Percentiles rank a stretch among this genome's conserved stretches.
phyloP scores from a whole-genome alignment of 2,888 invertebrate genomes.

The Nemurella pictetii region DNA sequence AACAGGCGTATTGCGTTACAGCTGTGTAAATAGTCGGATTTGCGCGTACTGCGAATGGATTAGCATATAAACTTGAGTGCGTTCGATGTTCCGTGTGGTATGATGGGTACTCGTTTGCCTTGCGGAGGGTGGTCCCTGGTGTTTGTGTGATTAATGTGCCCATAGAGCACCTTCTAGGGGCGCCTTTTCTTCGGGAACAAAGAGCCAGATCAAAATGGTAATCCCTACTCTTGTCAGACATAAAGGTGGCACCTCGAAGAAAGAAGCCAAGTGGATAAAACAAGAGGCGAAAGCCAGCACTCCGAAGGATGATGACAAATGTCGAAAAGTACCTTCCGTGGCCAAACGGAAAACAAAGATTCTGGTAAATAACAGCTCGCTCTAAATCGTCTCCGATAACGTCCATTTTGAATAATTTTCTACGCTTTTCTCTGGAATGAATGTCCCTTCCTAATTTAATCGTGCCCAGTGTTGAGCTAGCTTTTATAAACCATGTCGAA shows the following conservation, averaged over 20 bases:
- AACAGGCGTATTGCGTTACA: not conserved
- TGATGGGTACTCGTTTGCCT: not conserved
- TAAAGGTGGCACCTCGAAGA: constrained; percentile 13
- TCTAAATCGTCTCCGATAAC: not conserved
- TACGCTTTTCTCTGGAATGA: not conserved
- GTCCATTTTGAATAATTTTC: not conserved
- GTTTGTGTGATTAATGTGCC: not conserved
- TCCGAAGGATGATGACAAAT: not conserved
- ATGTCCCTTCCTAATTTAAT: not conserved
- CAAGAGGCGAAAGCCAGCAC: not conserved
- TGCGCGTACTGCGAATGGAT: not conserved
- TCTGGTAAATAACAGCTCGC: not conserved
- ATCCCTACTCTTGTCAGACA: not conserved
- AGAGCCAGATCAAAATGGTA: not conserved
- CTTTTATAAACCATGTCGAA: not conserved
- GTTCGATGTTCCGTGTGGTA: not conserved
- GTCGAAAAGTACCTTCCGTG: not conserved
- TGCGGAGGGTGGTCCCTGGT: not conserved
- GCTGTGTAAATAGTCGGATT: not conserved
- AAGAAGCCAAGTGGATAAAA: constrained; percentile 7
- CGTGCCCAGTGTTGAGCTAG: not conserved
- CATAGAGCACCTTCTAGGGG: not conserved
- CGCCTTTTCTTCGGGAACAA: not conserved
- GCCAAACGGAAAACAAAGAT: constrained; percentile 10
- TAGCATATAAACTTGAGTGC: not conserved